These are phyloP conservation scores for Pecten maximus DNA, from an alignment of 2,888 invertebrate species.

Conservation along the genomic window DNA sequence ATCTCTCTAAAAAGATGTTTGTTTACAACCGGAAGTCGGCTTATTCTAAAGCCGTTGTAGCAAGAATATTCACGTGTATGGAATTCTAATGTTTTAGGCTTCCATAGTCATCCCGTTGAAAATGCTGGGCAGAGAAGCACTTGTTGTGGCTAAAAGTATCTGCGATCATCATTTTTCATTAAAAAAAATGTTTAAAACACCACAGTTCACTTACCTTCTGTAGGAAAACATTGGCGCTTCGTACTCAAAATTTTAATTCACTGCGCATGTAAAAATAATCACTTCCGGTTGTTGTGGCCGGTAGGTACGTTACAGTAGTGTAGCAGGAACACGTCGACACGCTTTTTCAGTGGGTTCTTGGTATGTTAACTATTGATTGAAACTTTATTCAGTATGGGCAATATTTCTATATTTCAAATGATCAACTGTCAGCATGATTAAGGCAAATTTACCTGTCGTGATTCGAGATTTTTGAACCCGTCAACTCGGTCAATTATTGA, in stretches of 20 bases:
- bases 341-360: background rate
- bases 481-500: background rate
- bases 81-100: background rate
- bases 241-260: conserved; percentile 13
- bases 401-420: background rate
- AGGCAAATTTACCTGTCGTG: background rate
- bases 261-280: background rate
- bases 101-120: background rate
- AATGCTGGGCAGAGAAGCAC: background rate
- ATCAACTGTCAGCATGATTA: background rate
- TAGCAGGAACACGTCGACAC: background rate
- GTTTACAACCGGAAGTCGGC: conserved; percentile 67
- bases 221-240: conserved; percentile 35
- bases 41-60: conserved; percentile 23
- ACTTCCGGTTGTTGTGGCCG: background rate
- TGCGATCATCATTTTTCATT: background rate
- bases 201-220: background rate
- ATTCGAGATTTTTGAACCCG: background rate
- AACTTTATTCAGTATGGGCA: background rate
- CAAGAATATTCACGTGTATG: conserved; percentile 29
- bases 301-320: background rate
- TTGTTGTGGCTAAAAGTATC: background rate
- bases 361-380: background rate
- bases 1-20: conserved; percentile 43
- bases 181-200: background rate